Evolutionary conservation across 2,797 vertebrate genomes (phyloP).

Genomic region (Microctenopoma stevenorrisi): DNA sequence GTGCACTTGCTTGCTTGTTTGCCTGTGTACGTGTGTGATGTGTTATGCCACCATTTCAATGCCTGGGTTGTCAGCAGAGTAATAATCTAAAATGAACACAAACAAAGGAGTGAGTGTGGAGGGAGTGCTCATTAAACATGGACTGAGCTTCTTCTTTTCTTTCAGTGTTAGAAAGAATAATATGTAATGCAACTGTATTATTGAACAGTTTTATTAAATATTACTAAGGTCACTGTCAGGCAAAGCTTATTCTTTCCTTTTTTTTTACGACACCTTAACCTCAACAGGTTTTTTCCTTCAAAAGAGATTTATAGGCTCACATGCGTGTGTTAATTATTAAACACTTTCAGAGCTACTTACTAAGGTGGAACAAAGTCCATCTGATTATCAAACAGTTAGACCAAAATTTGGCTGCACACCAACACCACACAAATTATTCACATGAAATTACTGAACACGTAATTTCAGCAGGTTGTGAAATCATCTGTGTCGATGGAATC

Average conservation of each 20-base stretch:
- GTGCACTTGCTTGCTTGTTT: constrained; percentile 8
- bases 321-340: constrained; percentile 77
- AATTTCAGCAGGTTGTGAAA: not conserved
- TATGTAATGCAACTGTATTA: not conserved
- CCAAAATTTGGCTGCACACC: constrained; percentile 46
- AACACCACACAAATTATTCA: constrained; percentile 7
- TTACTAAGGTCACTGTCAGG: not conserved
- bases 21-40: constrained; percentile 20
- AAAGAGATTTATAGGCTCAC: constrained; percentile 12
- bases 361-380: constrained; percentile 76
- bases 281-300: constrained; percentile 5
- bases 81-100: constrained; percentile 77
- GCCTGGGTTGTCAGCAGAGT: constrained; percentile 75
- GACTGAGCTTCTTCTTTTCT: constrained; percentile 40
- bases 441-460: not conserved
- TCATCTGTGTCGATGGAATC: not conserved
- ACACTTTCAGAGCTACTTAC: constrained; percentile 50
- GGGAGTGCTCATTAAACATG: constrained; percentile 52
- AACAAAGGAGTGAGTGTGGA: constrained; percentile 61
- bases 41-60: constrained; percentile 78
- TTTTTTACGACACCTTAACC: not conserved
- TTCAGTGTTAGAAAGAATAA: not conserved
- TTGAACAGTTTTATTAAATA: not conserved
- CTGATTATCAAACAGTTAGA: constrained; percentile 70
- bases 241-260: not conserved